A percentile compares a stretch with the other conserved stretches of the same genome.
phyloP scores from a whole-genome alignment of 2,888 invertebrate genomes.

The Nymphalis polychloros region DNA sequence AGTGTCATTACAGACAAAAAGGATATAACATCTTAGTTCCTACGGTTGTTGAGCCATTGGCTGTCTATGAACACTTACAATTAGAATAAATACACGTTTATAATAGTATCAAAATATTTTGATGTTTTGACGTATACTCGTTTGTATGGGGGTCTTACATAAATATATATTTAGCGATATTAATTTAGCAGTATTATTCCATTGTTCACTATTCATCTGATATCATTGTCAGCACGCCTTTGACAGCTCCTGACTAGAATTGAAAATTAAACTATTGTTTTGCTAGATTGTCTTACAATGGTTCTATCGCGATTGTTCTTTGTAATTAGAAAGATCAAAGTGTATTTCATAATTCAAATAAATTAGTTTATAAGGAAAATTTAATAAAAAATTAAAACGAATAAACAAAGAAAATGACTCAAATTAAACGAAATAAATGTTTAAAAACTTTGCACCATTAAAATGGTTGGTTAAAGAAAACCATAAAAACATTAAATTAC shows the following conservation, averaged over 20 bases:
- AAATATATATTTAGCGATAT: neutral
- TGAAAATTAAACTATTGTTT: conserved; percentile 39
- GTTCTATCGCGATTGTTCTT: conserved; percentile 19
- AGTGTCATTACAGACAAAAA: too few relatives aligned
- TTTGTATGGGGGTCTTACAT: neutral
- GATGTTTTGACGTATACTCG: too few relatives aligned
- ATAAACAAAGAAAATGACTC: neutral
- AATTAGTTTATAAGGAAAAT: conserved; percentile 20
- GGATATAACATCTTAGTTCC: too few relatives aligned
- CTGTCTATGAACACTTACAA: too few relatives aligned
- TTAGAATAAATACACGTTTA: too few relatives aligned
- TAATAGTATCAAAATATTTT: too few relatives aligned
- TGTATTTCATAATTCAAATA: conserved; percentile 21
- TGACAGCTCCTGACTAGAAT: conserved; percentile 33
- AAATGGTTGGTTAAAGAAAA: too few relatives aligned
- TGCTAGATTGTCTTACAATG: conserved; percentile 30
- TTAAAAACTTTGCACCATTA: too few relatives aligned
- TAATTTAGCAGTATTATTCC: conserved; percentile 13
- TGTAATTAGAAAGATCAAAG: conserved; percentile 25
- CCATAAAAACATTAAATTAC: too few relatives aligned
- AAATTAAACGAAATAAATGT: too few relatives aligned
- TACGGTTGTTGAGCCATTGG: too few relatives aligned
- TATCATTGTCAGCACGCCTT: conserved; percentile 25
- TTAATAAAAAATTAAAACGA: neutral
- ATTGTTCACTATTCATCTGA: conserved; percentile 25